Evolutionary conservation across 2,113 vertebrate genomes (phyloP), one percentile per base, ranked within the genome.

Genomic region (Rostratula benghalensis): DNA sequence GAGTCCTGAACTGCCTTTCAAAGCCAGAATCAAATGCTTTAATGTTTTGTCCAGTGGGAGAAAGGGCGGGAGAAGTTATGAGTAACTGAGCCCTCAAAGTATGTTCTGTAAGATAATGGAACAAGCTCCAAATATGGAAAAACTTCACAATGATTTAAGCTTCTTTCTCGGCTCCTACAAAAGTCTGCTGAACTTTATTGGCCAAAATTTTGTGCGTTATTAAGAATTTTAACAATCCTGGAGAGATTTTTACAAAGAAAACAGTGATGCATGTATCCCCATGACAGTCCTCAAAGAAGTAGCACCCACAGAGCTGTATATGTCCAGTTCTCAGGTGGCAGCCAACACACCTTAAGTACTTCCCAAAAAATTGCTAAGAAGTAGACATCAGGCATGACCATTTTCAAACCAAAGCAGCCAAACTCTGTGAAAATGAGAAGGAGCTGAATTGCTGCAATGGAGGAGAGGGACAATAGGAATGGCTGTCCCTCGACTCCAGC

Each of bases 391-490:
- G 20, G 7, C 25, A 39, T 0, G 31, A 28, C 39, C 1, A 1
- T 31, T 74, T 53, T 27, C 19, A 71, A 54, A 81, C 8, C 6
- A 10, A 1, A 65, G n/a, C 13, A 41, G 28, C n/a, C 6, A 22
- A 53, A 30, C 41, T 14, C 19, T 23, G 15, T 18, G 25, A 54
- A 56, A 75, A 48, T 8, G 1, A 33, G 23, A 6, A 70, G n/a
- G 39, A 24, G 14, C 11, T 54, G 17, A 28, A 65, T 0, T 39
- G 1, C 13, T 10, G 25, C 21, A 3, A 4, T 1, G 3, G n/a
- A 31, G 25, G 15, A 20, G 51, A 0, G 1, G 3, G 15, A 68
- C 37, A 19, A 9, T 3, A 24, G 14, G 10, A 41, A 8, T 0
- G 3, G 35, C n/a, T 7, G 6, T 18, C 17, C 14, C 14, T 7